A percentile compares a stretch with the other conserved stretches of the same genome.
These are phyloP conservation scores for Tetanocera ferruginea DNA, from an alignment of 2,888 invertebrate genomes.

Conservation along the genomic window DNA sequence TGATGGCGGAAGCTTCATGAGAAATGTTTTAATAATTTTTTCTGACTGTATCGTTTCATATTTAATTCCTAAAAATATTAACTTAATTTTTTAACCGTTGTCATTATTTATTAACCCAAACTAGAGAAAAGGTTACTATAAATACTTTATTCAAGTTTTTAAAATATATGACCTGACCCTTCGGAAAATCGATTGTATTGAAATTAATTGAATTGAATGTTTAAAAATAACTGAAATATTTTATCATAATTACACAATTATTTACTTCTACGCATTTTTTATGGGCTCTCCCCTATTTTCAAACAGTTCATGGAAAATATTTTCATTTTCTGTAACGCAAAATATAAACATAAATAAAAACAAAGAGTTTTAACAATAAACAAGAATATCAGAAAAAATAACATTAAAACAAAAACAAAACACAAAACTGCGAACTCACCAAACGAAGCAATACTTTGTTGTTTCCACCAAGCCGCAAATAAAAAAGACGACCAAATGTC, in stretches of 20 bases:
- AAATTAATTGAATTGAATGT: no score
- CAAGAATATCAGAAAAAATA: background rate
- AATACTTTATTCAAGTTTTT: no score
- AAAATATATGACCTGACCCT: no score
- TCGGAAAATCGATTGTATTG: no score
- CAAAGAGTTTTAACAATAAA: background rate
- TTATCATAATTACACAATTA: background rate
- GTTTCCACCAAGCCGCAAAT: slow-evolving; percentile 40
- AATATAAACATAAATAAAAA: background rate
- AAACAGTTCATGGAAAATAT: background rate
- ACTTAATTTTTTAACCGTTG: no score
- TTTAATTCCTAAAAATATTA: no score
- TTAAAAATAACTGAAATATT: no score
- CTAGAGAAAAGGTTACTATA: no score
- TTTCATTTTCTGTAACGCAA: background rate
- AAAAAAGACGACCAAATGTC: slow-evolving; percentile 51
- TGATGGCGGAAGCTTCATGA: no score
- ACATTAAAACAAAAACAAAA: background rate
- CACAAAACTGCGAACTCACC: slow-evolving; percentile 28
- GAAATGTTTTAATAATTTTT: no score
- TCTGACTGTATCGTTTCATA: no score
- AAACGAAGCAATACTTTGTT: slow-evolving; percentile 6
- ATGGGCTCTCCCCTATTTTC: background rate
- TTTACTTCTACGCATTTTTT: background rate
- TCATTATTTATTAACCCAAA: no score